Conservation (phyloP, 2,113 vertebrate genomes). For the Vulpes lagopus region DNA sequence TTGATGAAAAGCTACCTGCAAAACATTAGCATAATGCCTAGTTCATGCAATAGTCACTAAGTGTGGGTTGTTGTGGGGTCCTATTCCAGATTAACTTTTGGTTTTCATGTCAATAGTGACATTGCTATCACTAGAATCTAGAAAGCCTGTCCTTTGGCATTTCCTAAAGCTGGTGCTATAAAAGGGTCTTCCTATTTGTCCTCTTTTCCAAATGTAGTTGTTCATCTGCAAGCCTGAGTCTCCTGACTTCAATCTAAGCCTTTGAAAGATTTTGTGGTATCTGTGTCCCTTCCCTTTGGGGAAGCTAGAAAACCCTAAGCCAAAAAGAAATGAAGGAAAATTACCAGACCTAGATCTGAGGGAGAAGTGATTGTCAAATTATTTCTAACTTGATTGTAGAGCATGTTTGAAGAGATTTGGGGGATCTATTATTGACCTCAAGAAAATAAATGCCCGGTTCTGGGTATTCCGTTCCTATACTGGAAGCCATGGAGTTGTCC, state of each 20-base stretch:
- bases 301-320: background rate
- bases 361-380: conserved; percentile 6
- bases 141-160: background rate
- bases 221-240: background rate
- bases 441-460: background rate
- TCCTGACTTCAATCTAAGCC: background rate
- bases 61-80: background rate
- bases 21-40: background rate
- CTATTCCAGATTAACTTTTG: background rate
- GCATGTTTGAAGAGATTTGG: background rate
- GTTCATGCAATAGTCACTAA: background rate
- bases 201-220: background rate
- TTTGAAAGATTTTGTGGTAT: background rate
- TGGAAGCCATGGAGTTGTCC: background rate
- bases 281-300: background rate
- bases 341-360: background rate
- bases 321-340: background rate
- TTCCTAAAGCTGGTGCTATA: background rate
- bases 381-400: conserved; percentile 2
- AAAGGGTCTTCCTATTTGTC: background rate
- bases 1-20: background rate
- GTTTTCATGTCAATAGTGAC: background rate
- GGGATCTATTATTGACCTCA: background rate
- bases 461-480: background rate
- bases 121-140: background rate